Conservation (phyloP, 2,113 vertebrate genomes). For the Dolichotis patagonum region DNA sequence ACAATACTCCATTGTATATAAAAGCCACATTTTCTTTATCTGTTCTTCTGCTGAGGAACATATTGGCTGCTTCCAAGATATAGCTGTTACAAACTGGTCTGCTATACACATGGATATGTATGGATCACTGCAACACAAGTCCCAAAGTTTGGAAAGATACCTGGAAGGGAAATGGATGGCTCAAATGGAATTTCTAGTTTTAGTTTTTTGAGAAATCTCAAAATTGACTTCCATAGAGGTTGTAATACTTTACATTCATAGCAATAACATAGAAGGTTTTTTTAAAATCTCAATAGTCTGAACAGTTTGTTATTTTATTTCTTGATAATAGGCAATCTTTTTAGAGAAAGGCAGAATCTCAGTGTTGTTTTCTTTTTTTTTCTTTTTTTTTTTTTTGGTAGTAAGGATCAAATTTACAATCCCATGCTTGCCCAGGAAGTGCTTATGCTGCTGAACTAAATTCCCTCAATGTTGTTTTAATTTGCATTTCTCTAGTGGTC, state of each 20-base stretch:
- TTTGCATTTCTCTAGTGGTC: background rate
- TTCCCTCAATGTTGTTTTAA: background rate
- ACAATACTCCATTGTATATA: background rate
- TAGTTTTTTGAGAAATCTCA: background rate
- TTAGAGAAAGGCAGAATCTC: no score
- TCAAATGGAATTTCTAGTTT: background rate
- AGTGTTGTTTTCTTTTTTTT: background rate
- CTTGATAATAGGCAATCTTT: background rate
- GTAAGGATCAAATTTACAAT: no score
- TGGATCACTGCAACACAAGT: background rate
- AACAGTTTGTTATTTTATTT: background rate
- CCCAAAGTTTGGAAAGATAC: background rate
- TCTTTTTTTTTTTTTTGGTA: no score
- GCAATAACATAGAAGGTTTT: background rate
- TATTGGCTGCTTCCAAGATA: background rate
- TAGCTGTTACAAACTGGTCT: background rate
- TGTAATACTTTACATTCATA: background rate
- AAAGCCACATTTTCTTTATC: background rate
- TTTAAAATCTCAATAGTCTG: no score
- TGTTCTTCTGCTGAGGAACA: background rate
- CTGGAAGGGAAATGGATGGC: background rate
- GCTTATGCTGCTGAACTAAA: no score
- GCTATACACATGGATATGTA: background rate
- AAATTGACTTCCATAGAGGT: background rate
- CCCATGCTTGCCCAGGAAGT: no score